Evolutionary conservation across 2,797 vertebrate genomes (phyloP).

Genomic region (Helostoma temminkii): DNA sequence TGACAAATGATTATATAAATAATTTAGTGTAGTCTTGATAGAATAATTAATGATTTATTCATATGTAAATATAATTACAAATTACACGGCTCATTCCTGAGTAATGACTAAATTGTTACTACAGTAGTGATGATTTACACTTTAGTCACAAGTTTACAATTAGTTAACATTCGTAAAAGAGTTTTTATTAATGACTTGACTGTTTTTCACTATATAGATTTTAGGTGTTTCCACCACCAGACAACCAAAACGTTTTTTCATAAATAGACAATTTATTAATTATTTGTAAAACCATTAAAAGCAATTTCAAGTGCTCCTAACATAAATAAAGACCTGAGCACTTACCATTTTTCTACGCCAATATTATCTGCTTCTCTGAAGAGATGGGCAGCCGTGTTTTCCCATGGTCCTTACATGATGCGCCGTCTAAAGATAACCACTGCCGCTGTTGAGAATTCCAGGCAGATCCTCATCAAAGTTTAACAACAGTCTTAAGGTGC

Average conservation of each 20-base stretch:
- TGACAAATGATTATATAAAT: background rate
- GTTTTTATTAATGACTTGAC: background rate
- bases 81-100: background rate
- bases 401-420: constrained; percentile 35
- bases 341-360: constrained; percentile 74
- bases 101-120: background rate
- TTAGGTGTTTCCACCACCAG: background rate
- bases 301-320: background rate
- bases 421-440: constrained; percentile 51
- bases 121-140: background rate
- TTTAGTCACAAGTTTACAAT: background rate
- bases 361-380: constrained; percentile 51
- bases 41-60: background rate
- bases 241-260: background rate
- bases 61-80: background rate
- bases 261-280: background rate
- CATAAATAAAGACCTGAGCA: background rate
- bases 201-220: background rate
- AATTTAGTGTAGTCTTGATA: background rate
- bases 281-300: background rate
- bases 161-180: background rate
- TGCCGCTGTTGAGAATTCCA: constrained; percentile 70
- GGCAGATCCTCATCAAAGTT: constrained; percentile 84
- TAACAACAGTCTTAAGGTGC: constrained; percentile 83
- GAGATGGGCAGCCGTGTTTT: constrained; percentile 31